These are phyloP conservation scores for Lithobates sylvaticus DNA, from an alignment of 2,797 vertebrate genomes.

Conservation along the genomic window DNA sequence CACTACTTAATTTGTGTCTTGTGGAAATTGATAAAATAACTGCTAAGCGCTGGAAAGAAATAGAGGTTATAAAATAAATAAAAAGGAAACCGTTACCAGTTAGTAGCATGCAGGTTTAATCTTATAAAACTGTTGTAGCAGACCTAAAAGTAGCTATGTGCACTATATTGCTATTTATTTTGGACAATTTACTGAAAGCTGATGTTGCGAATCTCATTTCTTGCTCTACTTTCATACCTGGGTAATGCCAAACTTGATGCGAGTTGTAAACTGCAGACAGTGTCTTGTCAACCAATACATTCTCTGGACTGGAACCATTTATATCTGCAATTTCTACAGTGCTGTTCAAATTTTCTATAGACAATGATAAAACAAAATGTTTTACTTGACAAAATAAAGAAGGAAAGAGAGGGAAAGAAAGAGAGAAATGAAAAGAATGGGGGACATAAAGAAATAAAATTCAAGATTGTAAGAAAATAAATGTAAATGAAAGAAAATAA, in stretches of 20 bases:
- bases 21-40: not conserved
- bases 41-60: not conserved
- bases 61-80: not conserved
- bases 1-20: not conserved
- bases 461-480: not conserved
- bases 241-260: slow-evolving; percentile 44
- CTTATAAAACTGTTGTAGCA: slow-evolving; percentile 60
- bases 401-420: not conserved
- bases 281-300: slow-evolving; percentile 54
- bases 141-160: slow-evolving; percentile 63
- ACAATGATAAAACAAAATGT: slow-evolving; percentile 18
- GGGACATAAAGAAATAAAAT: not conserved
- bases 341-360: slow-evolving; percentile 33
- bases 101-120: slow-evolving; percentile 14
- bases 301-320: slow-evolving; percentile 53
- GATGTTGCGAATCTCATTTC: slow-evolving; percentile 64
- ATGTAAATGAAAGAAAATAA: not conserved
- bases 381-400: slow-evolving; percentile 11
- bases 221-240: slow-evolving; percentile 60
- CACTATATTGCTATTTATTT: slow-evolving; percentile 71
- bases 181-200: slow-evolving; percentile 70
- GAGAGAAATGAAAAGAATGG: not conserved
- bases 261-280: slow-evolving; percentile 36
- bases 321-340: slow-evolving; percentile 40
- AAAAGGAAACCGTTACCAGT: not conserved